A percentile compares a stretch with the other conserved stretches of the same genome.
phyloP scores from a whole-genome alignment of 2,113 vertebrate species.

The Heliornis fulica region DNA sequence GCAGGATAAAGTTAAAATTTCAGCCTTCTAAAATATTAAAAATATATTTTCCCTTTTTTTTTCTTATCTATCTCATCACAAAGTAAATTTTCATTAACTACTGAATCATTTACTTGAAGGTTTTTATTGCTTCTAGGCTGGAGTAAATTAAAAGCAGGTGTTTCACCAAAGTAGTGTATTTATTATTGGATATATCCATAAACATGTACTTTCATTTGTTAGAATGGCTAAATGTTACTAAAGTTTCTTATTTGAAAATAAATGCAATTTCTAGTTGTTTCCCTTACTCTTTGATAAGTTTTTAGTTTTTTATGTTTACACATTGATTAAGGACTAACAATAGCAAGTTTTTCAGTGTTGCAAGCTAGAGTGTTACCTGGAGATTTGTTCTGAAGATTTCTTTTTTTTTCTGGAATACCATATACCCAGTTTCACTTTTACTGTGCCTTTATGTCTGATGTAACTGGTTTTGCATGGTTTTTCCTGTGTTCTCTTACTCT shows the following conservation, averaged over 20 bases:
- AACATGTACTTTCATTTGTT: neutral
- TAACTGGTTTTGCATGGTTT: neutral
- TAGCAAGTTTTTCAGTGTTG: neutral
- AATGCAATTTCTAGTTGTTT: neutral
- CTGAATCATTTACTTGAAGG: neutral
- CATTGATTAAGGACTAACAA: neutral
- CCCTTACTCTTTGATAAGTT: neutral
- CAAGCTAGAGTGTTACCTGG: neutral
- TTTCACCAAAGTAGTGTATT: neutral
- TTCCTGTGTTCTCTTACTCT: neutral
- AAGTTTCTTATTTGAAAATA: neutral
- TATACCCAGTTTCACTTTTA: neutral
- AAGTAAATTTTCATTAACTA: neutral
- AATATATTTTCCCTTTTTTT: neutral
- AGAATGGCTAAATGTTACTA: neutral
- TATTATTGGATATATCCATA: neutral
- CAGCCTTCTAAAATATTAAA: neutral
- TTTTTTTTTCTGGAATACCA: neutral
- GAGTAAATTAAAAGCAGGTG: neutral
- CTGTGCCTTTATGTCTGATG: neutral
- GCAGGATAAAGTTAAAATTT: neutral
- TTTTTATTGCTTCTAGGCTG: neutral
- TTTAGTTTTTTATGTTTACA: neutral
- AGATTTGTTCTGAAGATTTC: neutral
- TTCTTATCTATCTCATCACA: neutral